These are phyloP conservation scores for Sebastolobus alascanus DNA, from an alignment of 2,797 vertebrate genomes.

Conservation along the genomic window DNA sequence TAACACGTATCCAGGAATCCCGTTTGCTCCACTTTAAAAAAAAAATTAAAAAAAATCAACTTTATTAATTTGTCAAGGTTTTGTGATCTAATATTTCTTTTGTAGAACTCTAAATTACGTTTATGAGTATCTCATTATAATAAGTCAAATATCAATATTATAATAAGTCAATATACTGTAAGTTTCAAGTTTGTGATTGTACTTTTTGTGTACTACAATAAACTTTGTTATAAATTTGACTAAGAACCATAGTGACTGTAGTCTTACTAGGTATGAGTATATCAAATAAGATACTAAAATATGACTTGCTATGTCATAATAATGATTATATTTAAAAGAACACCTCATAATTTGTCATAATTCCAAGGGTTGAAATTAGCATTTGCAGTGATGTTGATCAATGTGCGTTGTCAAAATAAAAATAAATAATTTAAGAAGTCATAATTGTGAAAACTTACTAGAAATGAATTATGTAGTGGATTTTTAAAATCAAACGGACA, in stretches of 20 bases:
- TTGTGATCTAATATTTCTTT: not conserved
- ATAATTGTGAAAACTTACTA: not conserved
- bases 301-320: not conserved
- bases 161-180: not conserved
- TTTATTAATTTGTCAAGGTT: not conserved
- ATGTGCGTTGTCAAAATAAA: not conserved
- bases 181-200: not conserved
- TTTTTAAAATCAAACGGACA: not conserved
- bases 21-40: not conserved
- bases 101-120: not conserved
- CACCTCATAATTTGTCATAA: not conserved
- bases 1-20: not conserved
- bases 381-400: conserved; percentile 3
- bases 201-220: not conserved
- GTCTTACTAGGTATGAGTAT: not conserved
- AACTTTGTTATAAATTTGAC: not conserved
- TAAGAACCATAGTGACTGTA: not conserved
- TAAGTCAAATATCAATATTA: not conserved
- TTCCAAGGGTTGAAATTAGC: not conserved
- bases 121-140: not conserved
- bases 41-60: not conserved
- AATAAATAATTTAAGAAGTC: not conserved
- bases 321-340: not conserved
- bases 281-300: not conserved
- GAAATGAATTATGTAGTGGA: not conserved